A percentile compares a stretch with the other conserved stretches of the same genome.
These are phyloP conservation scores for Bradypus variegatus DNA, from an alignment of 2,797 vertebrate genomes.

Conservation along the genomic window DNA sequence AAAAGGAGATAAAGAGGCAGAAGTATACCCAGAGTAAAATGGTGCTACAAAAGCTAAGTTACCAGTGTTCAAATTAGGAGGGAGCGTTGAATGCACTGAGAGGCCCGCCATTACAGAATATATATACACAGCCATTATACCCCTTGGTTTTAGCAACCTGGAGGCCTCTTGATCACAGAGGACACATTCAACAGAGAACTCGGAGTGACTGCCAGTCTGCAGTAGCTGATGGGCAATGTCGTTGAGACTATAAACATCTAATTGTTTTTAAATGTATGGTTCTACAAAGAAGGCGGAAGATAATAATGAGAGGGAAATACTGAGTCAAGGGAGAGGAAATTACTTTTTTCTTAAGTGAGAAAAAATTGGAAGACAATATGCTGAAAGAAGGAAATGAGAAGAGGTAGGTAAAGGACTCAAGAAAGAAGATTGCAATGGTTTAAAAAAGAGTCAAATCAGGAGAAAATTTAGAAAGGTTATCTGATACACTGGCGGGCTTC, in stretches of 20 bases:
- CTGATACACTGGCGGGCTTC: not conserved
- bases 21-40: not conserved
- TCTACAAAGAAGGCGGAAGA: not conserved
- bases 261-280: not conserved
- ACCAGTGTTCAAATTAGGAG: not conserved
- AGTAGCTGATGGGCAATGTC: not conserved
- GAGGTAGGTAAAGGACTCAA: not conserved
- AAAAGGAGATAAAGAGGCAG: not conserved
- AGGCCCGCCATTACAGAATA: not conserved
- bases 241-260: not conserved
- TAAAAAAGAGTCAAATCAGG: not conserved
- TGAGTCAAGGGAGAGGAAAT: not conserved
- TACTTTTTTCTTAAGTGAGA: not conserved
- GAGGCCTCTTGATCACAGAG: not conserved
- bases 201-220: not conserved
- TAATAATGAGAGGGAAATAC: not conserved
- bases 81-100: not conserved
- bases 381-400: not conserved
- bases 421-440: not conserved
- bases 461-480: not conserved
- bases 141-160: not conserved
- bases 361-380: not conserved
- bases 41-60: not conserved
- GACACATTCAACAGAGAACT: too few relatives aligned
- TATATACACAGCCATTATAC: too few relatives aligned